These are phyloP conservation scores for Eulemur coronatus DNA, from an alignment of 2,797 vertebrate genomes.

Conservation along the genomic window DNA sequence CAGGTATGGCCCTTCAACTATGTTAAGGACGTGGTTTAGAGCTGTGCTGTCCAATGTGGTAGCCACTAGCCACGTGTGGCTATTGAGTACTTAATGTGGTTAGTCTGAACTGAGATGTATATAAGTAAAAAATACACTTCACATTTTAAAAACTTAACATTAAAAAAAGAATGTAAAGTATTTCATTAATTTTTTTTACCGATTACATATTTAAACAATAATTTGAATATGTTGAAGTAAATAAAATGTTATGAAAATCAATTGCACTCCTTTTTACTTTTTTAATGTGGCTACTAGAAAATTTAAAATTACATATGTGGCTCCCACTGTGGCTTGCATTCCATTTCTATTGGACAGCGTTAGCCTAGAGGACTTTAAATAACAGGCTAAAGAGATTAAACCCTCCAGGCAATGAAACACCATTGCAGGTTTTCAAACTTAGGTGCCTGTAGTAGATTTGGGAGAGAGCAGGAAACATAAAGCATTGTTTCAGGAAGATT, in stretches of 20 bases:
- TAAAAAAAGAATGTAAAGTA: background rate
- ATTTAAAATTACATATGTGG: slow-evolving; percentile 6
- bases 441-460: background rate
- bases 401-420: slow-evolving; percentile 15
- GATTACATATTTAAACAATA: slow-evolving; percentile 13
- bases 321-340: slow-evolving; percentile 18
- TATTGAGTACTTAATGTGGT: background rate
- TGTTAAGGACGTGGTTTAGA: background rate
- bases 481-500: slow-evolving; percentile 46
- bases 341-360: slow-evolving; percentile 6
- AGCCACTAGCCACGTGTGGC: background rate
- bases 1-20: background rate
- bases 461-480: slow-evolving; percentile 26
- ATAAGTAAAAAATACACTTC: slow-evolving; percentile 30
- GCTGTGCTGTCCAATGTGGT: background rate
- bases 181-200: background rate
- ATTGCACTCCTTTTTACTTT: background rate
- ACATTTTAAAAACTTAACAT: slow-evolving; percentile 33
- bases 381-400: slow-evolving; percentile 26
- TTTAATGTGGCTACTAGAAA: slow-evolving; percentile 31
- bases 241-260: slow-evolving; percentile 41
- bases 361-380: background rate
- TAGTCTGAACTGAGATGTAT: background rate
- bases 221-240: background rate
- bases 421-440: slow-evolving; percentile 24